Evolutionary conservation across 2,797 vertebrate species (phyloP).

Genomic region (Prunella strophiata): DNA sequence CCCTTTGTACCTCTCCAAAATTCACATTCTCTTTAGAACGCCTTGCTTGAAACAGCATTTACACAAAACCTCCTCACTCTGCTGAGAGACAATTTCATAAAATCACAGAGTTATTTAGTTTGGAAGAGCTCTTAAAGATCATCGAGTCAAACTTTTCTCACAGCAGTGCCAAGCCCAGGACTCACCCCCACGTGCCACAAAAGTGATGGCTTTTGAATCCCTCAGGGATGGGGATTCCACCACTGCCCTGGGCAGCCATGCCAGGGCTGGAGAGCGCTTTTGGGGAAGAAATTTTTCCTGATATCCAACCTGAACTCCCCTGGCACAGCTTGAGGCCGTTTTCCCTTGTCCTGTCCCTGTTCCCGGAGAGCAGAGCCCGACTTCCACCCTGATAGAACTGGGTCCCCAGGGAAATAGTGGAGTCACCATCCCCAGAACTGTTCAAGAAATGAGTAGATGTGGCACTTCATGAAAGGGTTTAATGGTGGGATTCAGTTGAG

Average conservation of each 20-base stretch:
- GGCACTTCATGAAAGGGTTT: accelerated
- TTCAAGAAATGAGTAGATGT: neutral
- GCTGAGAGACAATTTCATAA: neutral
- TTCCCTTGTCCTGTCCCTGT: neutral
- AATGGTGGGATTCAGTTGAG: neutral
- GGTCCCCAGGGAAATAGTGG: neutral
- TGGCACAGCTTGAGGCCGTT: accelerated
- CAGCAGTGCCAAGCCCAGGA: neutral
- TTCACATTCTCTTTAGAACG: constrained; percentile 13
- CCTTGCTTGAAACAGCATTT: neutral
- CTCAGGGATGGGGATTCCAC: neutral
- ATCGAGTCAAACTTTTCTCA: neutral
- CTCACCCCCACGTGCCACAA: neutral
- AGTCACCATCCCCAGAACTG: neutral
- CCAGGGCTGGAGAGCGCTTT: accelerated
- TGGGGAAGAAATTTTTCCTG: neutral
- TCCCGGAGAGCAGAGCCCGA: accelerated
- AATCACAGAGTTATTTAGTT: neutral
- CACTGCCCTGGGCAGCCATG: neutral
- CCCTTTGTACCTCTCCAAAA: constrained; percentile 27
- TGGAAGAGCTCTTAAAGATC: neutral
- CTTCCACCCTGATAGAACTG: neutral
- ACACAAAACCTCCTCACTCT: neutral
- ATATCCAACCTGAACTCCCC: neutral
- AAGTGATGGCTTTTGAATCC: neutral